phyloP scores from a whole-genome alignment of 2,888 invertebrate genomes.

The Oligia strigilis region DNA sequence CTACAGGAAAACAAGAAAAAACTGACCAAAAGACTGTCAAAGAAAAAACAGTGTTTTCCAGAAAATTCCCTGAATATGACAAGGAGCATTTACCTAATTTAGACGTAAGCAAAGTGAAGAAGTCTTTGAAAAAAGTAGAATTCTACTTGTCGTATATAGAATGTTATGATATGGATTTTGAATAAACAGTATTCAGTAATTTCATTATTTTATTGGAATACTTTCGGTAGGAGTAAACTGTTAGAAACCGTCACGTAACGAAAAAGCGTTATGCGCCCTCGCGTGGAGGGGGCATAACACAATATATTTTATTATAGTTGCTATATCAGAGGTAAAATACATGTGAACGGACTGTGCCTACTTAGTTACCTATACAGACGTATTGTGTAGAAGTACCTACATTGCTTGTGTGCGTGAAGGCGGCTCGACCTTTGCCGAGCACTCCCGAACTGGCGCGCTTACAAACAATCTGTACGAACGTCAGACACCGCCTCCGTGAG shows the following conservation, averaged over 20 bases:
- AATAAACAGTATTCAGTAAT: constrained; percentile 61
- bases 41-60: constrained; percentile 84
- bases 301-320: not conserved
- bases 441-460: not conserved
- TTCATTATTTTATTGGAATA: not conserved
- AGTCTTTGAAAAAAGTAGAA: constrained; percentile 92
- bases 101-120: constrained; percentile 89
- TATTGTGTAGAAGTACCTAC: not conserved
- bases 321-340: not conserved
- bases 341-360: not conserved
- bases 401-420: not conserved
- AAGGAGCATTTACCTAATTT: constrained; percentile 87
- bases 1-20: constrained; percentile 53
- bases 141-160: constrained; percentile 93
- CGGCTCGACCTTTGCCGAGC: not conserved
- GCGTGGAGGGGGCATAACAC: no score
- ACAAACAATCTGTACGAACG: not conserved
- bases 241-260: no score
- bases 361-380: not conserved
- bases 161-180: constrained; percentile 77
- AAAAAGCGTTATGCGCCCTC: no score
- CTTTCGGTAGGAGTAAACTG: no score
- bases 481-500: not conserved
- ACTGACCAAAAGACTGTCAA: constrained; percentile 57
- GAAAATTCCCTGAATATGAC: constrained; percentile 90